Percentiles rank a stretch among this genome's conserved stretches.
phyloP scores from a whole-genome alignment of 2,113 vertebrate species.

The Psittacula cyanocephala region DNA sequence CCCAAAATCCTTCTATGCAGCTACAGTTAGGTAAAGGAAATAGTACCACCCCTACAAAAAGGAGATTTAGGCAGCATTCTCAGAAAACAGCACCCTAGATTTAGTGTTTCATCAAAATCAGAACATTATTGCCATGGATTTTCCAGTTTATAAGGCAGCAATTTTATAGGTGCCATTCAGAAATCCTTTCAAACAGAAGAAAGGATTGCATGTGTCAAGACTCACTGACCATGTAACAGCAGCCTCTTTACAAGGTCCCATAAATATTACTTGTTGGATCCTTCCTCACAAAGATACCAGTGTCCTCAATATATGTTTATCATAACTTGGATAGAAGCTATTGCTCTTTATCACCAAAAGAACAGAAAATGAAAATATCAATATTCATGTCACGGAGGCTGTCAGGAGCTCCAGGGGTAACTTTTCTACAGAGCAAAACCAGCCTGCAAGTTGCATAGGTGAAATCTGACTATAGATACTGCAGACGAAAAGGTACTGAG shows the following conservation, averaged over 20 bases:
- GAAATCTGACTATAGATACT: background rate
- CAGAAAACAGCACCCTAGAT: background rate
- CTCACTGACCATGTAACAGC: slow-evolving; percentile 47
- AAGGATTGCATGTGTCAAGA: slow-evolving; percentile 4
- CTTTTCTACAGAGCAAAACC: background rate
- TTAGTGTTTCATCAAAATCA: background rate
- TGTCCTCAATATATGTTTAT: background rate
- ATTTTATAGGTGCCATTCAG: slow-evolving; percentile 42
- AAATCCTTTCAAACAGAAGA: slow-evolving; percentile 29
- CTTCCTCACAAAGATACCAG: slow-evolving; percentile 13
- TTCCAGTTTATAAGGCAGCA: slow-evolving; percentile 34
- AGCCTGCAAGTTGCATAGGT: background rate
- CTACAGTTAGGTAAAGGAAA: background rate
- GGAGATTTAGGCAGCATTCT: background rate
- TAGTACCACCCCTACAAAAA: background rate
- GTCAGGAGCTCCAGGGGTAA: background rate
- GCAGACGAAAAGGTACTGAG: background rate
- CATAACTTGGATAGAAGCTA: background rate
- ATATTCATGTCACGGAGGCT: background rate
- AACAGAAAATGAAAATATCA: background rate
- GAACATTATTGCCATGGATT: background rate
- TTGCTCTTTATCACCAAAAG: background rate
- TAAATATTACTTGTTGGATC: slow-evolving; percentile 27
- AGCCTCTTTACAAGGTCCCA: slow-evolving; percentile 36
- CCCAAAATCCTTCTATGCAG: background rate